Evolutionary conservation across 1,140 invertebrate species (phyloP), one percentile per base, ranked within the genome.

Genomic region (Microplitis demolitor): DNA sequence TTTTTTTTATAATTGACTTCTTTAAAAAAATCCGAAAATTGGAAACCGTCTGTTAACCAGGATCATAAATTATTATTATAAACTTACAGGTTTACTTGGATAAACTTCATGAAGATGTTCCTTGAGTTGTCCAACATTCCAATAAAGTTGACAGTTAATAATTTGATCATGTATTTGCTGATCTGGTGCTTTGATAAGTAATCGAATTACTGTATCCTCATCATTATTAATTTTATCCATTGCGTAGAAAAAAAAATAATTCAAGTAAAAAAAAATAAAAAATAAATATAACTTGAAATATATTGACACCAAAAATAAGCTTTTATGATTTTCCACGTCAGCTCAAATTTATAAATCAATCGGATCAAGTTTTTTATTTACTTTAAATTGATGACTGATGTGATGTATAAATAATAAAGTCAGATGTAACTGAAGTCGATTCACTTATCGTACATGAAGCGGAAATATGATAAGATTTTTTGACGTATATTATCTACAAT

Each of bases 141-240:
- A 97, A 71, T 91, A 91, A 39, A 92, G 87, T 80, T 93, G 89
- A 83, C 95, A 96, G 75, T 94, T 90, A 62, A 97, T 89, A 71
- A 91, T 92, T 80, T 96, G 92, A 85, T 97, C 96, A 75, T 93
- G 94, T 78, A 96, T 91, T 86, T 95, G 92, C 83, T 96, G 95
- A 88, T 95, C 96, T 16, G 95, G 94, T 31, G 94, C 94, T 87
- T 96, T 96, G 51, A 97, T 93, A 78, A 96, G 90, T 66, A 96
- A 84, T 63, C 90, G 93, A 69, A 95, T 91, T 69, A 90, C 39
- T 11, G 39, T 89, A 71, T 84, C 74, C 50, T 37, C 63, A 66
- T 24, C 14, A 51, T 50, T 33, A 35, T 50, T 11, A 33, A 67
- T 11, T 39, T 39, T 34, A n/a, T 53, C 66, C 66, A 67, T 67